These are phyloP conservation scores for Thereva nobilitata DNA, from an alignment of 2,888 invertebrate species.

Conservation along the genomic window DNA sequence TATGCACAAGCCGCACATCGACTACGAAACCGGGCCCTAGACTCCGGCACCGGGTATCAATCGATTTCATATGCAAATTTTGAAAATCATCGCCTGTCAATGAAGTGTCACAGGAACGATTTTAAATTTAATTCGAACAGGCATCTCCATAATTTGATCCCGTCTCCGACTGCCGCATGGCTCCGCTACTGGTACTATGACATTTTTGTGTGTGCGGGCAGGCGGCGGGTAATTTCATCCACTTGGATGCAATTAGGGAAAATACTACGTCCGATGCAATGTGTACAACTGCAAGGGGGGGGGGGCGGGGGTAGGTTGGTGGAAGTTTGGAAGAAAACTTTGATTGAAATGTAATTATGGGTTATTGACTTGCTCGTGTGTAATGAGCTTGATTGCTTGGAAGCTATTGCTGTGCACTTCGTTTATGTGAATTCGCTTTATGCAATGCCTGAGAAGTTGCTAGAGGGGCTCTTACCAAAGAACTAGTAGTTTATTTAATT, in stretches of 20 bases:
- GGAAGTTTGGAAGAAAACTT: neutral
- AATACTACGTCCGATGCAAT: constrained; percentile 6
- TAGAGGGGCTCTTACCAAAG: too few relatives aligned
- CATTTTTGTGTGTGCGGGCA: neutral
- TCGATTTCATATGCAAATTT: constrained; percentile 34
- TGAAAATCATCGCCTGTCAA: constrained; percentile 30
- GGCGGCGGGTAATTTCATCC: constrained; percentile 19
- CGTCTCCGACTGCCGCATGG: neutral
- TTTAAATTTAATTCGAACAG: constrained; percentile 31
- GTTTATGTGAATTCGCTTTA: too few relatives aligned
- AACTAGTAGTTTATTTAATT: too few relatives aligned
- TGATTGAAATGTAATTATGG: constrained; percentile 13
- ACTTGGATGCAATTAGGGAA: constrained; percentile 30
- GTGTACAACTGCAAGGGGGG: too few relatives aligned
- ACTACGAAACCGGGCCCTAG: constrained; percentile 10
- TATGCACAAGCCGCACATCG: neutral
- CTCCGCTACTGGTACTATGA: neutral
- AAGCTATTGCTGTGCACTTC: too few relatives aligned
- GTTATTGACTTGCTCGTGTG: neutral
- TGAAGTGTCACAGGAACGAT: constrained; percentile 30
- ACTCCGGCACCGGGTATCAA: constrained; percentile 23
- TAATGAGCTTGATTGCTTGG: too few relatives aligned
- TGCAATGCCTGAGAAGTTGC: too few relatives aligned
- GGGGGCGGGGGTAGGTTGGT: neutral
- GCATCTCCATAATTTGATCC: constrained; percentile 30